phyloP scores from a whole-genome alignment of 2,888 invertebrate genomes.

The Cataglyphis albicans region DNA sequence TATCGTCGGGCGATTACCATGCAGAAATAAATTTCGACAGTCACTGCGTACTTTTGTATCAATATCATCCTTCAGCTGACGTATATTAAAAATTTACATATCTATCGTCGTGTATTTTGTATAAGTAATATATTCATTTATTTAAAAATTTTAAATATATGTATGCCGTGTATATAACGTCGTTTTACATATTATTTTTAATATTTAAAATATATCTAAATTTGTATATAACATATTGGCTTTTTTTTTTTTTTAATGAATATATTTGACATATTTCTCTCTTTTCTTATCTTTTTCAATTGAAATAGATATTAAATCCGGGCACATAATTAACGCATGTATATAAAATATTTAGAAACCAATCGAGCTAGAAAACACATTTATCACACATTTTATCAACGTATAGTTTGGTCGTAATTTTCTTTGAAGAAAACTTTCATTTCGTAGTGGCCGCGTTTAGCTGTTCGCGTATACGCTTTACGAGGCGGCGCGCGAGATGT shows the following conservation, averaged over 20 bases:
- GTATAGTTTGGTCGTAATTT: slow-evolving; percentile 27
- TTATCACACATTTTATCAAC: slow-evolving; percentile 29
- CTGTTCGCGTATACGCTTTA: slow-evolving; percentile 42
- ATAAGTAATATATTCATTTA: background rate
- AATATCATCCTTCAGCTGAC: background rate
- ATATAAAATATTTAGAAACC: slow-evolving; percentile 21
- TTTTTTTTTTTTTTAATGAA: background rate
- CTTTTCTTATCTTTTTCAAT: background rate
- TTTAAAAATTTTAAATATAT: background rate
- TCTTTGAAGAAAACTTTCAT: slow-evolving; percentile 46
- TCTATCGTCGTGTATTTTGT: background rate
- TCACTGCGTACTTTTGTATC: slow-evolving; percentile 7
- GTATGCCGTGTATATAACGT: background rate
- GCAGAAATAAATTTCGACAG: slow-evolving; percentile 24
- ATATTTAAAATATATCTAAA: background rate
- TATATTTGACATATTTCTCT: background rate
- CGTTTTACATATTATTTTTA: background rate
- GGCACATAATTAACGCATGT: background rate
- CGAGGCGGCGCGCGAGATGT: slow-evolving; percentile 31
- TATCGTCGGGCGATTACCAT: slow-evolving; percentile 21
- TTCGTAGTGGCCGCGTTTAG: slow-evolving; percentile 29
- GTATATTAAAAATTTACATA: slow-evolving; percentile 5
- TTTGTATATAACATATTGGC: background rate
- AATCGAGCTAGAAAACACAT: slow-evolving; percentile 26
- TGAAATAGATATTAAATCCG: background rate